Evolutionary conservation across 2,888 invertebrate genomes (phyloP).

Genomic region (Epiblema foenella): DNA sequence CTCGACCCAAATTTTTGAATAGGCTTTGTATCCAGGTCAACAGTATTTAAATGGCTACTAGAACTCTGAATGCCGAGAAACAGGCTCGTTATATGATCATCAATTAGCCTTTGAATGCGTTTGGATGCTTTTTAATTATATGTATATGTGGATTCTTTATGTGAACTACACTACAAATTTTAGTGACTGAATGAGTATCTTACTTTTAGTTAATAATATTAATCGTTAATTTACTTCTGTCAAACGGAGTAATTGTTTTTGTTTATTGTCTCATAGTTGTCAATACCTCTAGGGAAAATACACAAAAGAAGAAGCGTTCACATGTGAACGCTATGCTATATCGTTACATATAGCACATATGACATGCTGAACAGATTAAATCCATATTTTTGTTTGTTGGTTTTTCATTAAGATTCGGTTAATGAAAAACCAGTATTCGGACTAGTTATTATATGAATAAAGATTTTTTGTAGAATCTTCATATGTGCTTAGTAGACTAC

Average conservation of each 20-base stretch:
- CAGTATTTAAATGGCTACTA: conserved; percentile 46
- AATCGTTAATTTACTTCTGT: conserved; percentile 4
- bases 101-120: conserved; percentile 47
- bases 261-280: not conserved
- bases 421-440: too few species aligned
- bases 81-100: conserved; percentile 51
- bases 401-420: too few species aligned
- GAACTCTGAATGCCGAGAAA: conserved; percentile 47
- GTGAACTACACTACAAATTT: conserved; percentile 22
- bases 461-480: too few species aligned
- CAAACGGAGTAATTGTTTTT: not conserved
- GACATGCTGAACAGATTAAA: too few species aligned
- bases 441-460: too few species aligned
- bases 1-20: conserved; percentile 47
- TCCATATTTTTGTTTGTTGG: too few species aligned
- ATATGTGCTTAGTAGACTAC: not conserved
- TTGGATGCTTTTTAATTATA: conserved; percentile 50
- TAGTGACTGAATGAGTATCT: conserved; percentile 23
- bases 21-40: conserved; percentile 44
- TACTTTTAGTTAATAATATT: conserved; percentile 37
- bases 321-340: not conserved
- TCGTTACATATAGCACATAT: not conserved
- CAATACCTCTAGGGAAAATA: too few species aligned
- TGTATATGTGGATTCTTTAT: conserved; percentile 47
- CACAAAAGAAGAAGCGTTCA: not conserved